phyloP scores from a whole-genome alignment of 2,113 vertebrate genomes.

The Andinoacara biseriatus region DNA sequence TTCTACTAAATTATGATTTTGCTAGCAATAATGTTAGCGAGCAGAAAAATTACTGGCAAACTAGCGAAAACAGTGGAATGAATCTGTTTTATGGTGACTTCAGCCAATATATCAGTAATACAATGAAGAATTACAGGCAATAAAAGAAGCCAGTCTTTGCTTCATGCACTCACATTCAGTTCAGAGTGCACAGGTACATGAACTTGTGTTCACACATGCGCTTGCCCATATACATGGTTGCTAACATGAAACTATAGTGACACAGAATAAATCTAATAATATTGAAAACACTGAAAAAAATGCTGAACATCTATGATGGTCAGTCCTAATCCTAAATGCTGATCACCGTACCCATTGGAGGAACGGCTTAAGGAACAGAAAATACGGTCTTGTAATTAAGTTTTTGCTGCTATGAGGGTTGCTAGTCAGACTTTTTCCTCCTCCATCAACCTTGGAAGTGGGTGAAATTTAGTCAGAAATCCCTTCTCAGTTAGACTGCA shows the following conservation, averaged over 20 bases:
- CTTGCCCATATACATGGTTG: background rate
- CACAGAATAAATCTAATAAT: background rate
- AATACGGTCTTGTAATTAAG: background rate
- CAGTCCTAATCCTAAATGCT: background rate
- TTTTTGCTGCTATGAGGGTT: background rate
- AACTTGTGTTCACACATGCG: background rate
- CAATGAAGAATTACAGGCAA: background rate
- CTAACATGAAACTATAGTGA: background rate
- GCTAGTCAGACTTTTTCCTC: background rate
- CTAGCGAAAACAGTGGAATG: background rate
- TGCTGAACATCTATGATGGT: background rate
- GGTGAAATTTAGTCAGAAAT: background rate
- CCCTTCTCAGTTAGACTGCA: background rate
- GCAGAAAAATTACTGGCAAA: background rate
- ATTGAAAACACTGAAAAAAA: too few relatives aligned
- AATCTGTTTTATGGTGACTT: background rate
- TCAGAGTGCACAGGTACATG: background rate
- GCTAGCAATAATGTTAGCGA: too few relatives aligned
- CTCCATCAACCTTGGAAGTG: background rate
- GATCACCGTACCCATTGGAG: background rate
- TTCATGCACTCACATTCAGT: background rate
- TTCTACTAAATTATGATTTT: too few relatives aligned
- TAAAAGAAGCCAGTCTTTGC: too few relatives aligned
- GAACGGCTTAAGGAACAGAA: background rate
- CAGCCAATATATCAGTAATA: background rate